These are phyloP conservation scores for Campylorhamphus procurvoides DNA, from an alignment of 2,113 vertebrate species.

Conservation along the genomic window DNA sequence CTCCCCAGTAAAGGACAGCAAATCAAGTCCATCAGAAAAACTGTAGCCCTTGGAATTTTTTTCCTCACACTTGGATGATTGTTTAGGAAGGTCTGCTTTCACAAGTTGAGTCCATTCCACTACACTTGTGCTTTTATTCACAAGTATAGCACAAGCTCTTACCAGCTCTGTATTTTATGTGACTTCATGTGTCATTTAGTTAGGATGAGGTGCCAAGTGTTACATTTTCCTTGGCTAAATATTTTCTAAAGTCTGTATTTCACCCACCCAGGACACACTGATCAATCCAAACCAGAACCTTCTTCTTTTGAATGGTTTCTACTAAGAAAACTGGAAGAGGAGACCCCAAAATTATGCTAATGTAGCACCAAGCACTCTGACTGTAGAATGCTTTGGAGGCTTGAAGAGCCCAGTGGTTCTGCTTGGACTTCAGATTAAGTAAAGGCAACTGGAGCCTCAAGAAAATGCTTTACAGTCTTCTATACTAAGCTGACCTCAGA, in stretches of 20 bases:
- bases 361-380: not conserved
- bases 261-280: not conserved
- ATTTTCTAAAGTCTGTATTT: not conserved
- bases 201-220: not conserved
- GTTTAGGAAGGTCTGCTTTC: not conserved
- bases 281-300: not conserved
- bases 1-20: not conserved
- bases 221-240: not conserved
- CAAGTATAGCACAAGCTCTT: not conserved
- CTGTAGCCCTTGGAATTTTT: not conserved
- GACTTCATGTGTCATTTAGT: not conserved
- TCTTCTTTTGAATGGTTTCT: not conserved
- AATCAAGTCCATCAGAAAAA: not conserved
- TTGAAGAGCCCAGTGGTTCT: not conserved
- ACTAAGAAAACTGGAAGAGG: not conserved
- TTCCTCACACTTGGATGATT: not conserved
- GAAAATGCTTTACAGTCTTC: not conserved
- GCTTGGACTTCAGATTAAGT: not conserved
- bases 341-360: not conserved
- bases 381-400: not conserved
- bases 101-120: not conserved
- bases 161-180: not conserved
- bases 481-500: not conserved
- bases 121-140: not conserved
- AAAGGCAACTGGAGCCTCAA: not conserved